Conservation (phyloP, 2,888 invertebrate species). For the Synergus gifuensis region DNA sequence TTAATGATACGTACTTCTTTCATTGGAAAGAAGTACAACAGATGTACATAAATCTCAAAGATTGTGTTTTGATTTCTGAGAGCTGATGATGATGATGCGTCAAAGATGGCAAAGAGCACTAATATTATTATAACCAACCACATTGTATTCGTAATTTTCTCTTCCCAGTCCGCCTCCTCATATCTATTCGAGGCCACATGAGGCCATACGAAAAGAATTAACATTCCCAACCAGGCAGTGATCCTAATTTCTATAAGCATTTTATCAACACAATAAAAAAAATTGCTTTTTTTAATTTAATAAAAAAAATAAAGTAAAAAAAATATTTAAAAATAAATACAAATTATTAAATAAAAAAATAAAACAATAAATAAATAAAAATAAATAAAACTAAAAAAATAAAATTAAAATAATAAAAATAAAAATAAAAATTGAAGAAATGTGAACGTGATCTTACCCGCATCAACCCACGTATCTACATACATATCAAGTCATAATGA, state of each 20-base stretch:
- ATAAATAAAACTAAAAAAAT: background rate
- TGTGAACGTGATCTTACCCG: constrained; percentile 2
- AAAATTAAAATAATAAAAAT: too few species aligned
- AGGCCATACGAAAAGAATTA: background rate
- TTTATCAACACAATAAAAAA: background rate
- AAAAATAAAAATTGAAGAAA: too few species aligned
- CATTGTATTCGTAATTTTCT: background rate
- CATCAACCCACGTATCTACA: constrained; percentile 23
- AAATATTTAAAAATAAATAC: too few species aligned
- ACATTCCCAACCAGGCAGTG: background rate
- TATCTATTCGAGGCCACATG: background rate
- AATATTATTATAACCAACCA: background rate
- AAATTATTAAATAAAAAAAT: too few species aligned
- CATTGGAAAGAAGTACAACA: too few species aligned
- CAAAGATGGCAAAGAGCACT: background rate
- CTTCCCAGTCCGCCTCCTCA: constrained; percentile 2
- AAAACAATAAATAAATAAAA: too few species aligned
- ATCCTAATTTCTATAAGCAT: background rate
- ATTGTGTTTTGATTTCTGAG: background rate
- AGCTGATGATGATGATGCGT: background rate
- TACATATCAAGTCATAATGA: constrained; percentile 11
- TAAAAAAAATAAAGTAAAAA: background rate
- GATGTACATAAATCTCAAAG: too few species aligned
- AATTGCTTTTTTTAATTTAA: background rate
- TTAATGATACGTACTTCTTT: too few species aligned